Conservation (phyloP, 2,113 vertebrate species). For the Perognathus longimembris region DNA sequence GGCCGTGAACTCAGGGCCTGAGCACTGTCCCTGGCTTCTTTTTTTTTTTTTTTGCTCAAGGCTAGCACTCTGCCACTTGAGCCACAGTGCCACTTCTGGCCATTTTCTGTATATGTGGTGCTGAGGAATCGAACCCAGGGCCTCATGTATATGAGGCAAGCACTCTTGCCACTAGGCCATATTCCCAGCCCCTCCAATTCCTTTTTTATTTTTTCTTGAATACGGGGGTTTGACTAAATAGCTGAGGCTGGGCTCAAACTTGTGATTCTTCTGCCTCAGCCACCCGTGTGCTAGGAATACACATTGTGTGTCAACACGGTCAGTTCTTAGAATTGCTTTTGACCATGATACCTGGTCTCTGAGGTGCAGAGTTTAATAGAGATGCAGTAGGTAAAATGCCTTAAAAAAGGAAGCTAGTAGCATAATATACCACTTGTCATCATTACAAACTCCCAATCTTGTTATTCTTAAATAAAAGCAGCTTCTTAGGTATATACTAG, state of each 20-base stretch:
- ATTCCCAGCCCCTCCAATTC: no score
- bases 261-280: not conserved
- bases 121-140: no score
- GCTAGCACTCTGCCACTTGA: no score
- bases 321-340: not conserved
- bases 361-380: slow-evolving; percentile 18
- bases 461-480: slow-evolving; percentile 3
- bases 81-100: no score
- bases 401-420: not conserved
- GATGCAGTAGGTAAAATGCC: not conserved
- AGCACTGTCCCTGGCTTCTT: no score
- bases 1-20: no score
- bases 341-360: not conserved
- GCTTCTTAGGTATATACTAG: not conserved
- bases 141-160: no score
- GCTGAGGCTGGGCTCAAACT: not conserved
- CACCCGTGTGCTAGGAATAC: not conserved
- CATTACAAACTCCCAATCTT: not conserved
- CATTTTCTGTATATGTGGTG: no score
- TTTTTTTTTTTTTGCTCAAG: no score
- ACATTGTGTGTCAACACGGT: not conserved
- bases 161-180: no score
- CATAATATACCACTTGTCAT: not conserved
- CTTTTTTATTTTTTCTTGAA: not conserved
- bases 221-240: not conserved